phyloP scores from a whole-genome alignment of 2,797 vertebrate species.

The Mus caroli region DNA sequence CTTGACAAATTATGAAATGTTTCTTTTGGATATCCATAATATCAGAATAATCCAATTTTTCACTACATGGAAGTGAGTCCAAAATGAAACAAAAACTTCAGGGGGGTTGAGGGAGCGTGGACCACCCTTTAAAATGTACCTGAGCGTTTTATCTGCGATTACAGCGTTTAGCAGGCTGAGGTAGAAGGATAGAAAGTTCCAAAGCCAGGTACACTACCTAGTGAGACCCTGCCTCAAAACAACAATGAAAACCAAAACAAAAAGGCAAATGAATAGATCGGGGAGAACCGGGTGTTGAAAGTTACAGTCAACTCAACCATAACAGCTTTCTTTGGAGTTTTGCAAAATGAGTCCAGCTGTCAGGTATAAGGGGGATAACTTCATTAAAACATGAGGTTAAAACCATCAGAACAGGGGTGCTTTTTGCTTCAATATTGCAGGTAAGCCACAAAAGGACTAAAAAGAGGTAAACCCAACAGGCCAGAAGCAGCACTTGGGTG shows the following conservation, averaged over 20 bases:
- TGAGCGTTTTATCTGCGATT: neutral
- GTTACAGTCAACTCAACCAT: neutral
- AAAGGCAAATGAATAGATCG: neutral
- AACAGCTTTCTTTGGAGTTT: neutral
- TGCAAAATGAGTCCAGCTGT: neutral
- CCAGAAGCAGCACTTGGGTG: neutral
- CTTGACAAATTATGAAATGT: constrained; percentile 38
- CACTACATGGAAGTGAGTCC: neutral
- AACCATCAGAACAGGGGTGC: neutral
- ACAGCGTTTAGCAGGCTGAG: neutral
- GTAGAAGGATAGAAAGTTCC: neutral
- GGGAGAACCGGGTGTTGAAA: neutral
- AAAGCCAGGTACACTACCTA: no score
- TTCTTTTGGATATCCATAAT: constrained; percentile 9
- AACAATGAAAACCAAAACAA: neutral
- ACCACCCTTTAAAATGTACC: neutral
- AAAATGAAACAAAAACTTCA: constrained; percentile 23
- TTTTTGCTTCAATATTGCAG: constrained; percentile 4
- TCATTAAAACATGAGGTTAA: constrained; percentile 30
- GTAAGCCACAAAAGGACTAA: constrained; percentile 35
- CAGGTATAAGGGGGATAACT: neutral
- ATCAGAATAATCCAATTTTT: constrained; percentile 47
- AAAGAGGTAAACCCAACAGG: constrained; percentile 14
- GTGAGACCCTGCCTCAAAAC: neutral
- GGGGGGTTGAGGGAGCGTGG: rapidly evolving